These are phyloP conservation scores for Cantharis flavilabris DNA, from an alignment of 2,888 invertebrate species.

Conservation along the genomic window DNA sequence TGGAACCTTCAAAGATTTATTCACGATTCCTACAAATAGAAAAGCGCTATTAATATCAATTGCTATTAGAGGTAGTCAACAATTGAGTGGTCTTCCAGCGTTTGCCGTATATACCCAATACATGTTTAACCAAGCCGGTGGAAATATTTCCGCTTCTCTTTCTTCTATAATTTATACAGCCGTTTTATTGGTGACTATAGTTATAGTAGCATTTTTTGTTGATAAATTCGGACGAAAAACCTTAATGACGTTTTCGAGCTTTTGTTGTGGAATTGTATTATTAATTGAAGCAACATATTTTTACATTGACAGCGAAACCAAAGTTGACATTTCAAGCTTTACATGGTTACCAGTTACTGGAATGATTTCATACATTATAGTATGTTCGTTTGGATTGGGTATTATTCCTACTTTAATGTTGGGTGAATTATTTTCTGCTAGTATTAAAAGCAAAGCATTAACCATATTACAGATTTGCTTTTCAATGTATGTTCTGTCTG, in stretches of 20 bases:
- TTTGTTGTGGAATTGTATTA: slow-evolving; percentile 34
- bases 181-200: slow-evolving; percentile 27
- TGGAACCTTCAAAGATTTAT: slow-evolving; percentile 43
- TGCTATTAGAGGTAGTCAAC: slow-evolving; percentile 43
- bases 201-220: slow-evolving; percentile 30
- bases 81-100: slow-evolving; percentile 40
- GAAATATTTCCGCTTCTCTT: slow-evolving; percentile 38
- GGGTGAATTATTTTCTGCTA: slow-evolving; percentile 45
- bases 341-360: slow-evolving; percentile 46
- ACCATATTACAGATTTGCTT: slow-evolving; percentile 39
- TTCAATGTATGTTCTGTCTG: slow-evolving; percentile 34
- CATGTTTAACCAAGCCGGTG: slow-evolving; percentile 45
- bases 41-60: slow-evolving; percentile 41
- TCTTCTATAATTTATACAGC: slow-evolving; percentile 43
- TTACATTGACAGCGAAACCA: slow-evolving; percentile 33
- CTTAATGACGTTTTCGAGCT: slow-evolving; percentile 35
- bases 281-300: slow-evolving; percentile 38
- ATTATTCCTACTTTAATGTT: slow-evolving; percentile 44
- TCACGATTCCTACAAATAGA: slow-evolving; percentile 39
- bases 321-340: slow-evolving; percentile 33
- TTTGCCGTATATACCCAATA: slow-evolving; percentile 42
- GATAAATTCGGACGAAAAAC: slow-evolving; percentile 40
- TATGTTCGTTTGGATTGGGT: slow-evolving; percentile 37
- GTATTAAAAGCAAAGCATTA: slow-evolving; percentile 46
- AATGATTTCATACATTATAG: slow-evolving; percentile 39